Conservation (phyloP, 2,888 invertebrate species). For the Rhagium mordax region DNA sequence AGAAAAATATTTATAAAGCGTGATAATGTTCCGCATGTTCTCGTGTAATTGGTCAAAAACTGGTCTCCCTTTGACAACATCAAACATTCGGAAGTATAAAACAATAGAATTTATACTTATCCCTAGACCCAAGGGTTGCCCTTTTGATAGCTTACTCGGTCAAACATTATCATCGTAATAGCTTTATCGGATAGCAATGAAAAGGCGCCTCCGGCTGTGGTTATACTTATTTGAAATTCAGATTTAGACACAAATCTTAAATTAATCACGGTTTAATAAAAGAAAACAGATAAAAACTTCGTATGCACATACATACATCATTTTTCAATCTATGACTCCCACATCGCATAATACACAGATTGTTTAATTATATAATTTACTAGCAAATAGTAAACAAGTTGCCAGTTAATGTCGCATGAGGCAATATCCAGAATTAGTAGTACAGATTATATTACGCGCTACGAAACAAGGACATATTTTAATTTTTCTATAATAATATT, state of each 20-base stretch:
- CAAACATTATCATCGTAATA: too few species aligned
- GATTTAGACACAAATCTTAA: background rate
- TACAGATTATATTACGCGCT: background rate
- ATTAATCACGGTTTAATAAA: background rate
- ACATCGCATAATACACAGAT: background rate
- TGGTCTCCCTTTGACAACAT: too few species aligned
- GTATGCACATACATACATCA: background rate
- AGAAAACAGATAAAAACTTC: background rate
- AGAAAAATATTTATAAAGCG: too few species aligned
- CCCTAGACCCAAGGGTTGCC: too few species aligned
- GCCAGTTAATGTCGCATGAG: slow-evolving; percentile 5
- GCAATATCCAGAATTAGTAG: slow-evolving; percentile 22
- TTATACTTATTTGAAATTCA: background rate
- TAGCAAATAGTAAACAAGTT: slow-evolving; percentile 13
- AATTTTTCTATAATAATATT: slow-evolving; percentile 3
- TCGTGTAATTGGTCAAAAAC: too few species aligned
- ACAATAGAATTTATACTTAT: too few species aligned
- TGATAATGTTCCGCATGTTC: too few species aligned
- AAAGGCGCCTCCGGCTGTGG: background rate
- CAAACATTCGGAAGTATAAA: too few species aligned
- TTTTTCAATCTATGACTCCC: background rate
- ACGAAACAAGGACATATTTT: background rate
- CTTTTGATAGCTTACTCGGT: too few species aligned
- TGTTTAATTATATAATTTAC: slow-evolving; percentile 15
- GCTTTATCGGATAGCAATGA: too few species aligned